A percentile compares a stretch with the other conserved stretches of the same genome.
These are phyloP conservation scores for Hipposideros larvatus DNA, from an alignment of 2,797 vertebrate species.

Conservation along the genomic window DNA sequence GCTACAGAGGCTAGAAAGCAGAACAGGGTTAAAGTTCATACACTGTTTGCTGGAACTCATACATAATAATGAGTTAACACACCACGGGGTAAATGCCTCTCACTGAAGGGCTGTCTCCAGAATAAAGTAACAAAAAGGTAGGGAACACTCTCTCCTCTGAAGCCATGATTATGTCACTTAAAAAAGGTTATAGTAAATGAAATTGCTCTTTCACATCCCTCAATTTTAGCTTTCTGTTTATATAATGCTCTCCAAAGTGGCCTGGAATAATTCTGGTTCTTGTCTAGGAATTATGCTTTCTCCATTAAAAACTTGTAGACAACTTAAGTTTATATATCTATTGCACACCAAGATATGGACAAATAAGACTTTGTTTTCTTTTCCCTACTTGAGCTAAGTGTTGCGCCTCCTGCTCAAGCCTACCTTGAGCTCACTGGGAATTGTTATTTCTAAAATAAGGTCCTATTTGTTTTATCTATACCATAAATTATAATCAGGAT, in stretches of 20 bases:
- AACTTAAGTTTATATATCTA: slow-evolving; percentile 21
- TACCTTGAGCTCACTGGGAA: not conserved
- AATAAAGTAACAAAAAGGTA: slow-evolving; percentile 1
- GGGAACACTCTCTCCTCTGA: not conserved
- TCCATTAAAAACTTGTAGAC: slow-evolving; percentile 40
- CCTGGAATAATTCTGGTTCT: slow-evolving; percentile 4
- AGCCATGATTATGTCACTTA: slow-evolving; percentile 6
- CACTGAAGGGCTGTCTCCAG: not conserved
- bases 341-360: not conserved
- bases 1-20: slow-evolving; percentile 20
- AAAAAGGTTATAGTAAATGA: slow-evolving; percentile 35
- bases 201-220: slow-evolving; percentile 32
- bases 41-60: not conserved
- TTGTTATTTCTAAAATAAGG: slow-evolving; percentile 52
- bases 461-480: slow-evolving; percentile 42
- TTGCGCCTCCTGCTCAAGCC: not conserved
- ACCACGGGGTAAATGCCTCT: not conserved
- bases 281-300: slow-evolving; percentile 40
- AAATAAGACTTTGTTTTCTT: not conserved
- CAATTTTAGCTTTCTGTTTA: slow-evolving; percentile 15
- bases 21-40: not conserved
- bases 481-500: slow-evolving; percentile 35
- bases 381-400: slow-evolving; percentile 35
- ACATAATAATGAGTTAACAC: not conserved
- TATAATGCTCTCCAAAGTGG: slow-evolving; percentile 7